Evolutionary conservation across 2,888 invertebrate species (phyloP).

Genomic region (Caenorhabditis zanzibari): DNA sequence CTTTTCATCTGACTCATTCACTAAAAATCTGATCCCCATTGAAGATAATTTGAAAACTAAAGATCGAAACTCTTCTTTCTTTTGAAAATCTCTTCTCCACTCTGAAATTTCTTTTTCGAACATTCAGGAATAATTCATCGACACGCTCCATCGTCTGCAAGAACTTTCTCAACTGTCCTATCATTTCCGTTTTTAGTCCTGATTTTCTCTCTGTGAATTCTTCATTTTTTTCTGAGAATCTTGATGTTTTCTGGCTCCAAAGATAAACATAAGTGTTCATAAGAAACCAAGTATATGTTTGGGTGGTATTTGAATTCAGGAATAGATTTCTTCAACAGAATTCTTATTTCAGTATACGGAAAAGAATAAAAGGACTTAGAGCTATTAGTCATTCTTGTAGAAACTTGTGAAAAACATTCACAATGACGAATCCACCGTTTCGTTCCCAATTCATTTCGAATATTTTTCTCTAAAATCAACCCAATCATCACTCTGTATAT

Average conservation of each 20-base stretch:
- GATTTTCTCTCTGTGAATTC: slow-evolving; percentile 14
- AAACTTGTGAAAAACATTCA: not conserved
- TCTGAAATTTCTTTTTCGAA: not conserved
- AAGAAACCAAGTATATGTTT: not conserved
- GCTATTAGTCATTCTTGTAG: not conserved
- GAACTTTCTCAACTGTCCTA: slow-evolving; percentile 1
- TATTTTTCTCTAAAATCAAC: slow-evolving; percentile 33
- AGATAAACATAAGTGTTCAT: not conserved
- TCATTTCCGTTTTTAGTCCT: not conserved
- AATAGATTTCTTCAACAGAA: not conserved
- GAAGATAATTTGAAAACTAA: slow-evolving; percentile 23
- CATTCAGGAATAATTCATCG: slow-evolving; percentile 49
- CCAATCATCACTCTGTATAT: slow-evolving; percentile 28
- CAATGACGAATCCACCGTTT: slow-evolving; percentile 7
- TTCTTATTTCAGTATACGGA: not conserved
- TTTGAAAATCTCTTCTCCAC: not conserved
- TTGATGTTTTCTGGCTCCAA: not conserved
- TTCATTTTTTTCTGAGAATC: not conserved
- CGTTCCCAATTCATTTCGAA: slow-evolving; percentile 8
- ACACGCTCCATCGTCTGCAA: slow-evolving; percentile 49
- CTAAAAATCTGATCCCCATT: slow-evolving; percentile 18
- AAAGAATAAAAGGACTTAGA: no score
- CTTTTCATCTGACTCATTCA: slow-evolving; percentile 14
- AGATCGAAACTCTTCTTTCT: slow-evolving; percentile 22
- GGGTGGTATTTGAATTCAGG: not conserved